Percentiles rank a stretch among this genome's conserved stretches.
Conservation (phyloP, 1,140 invertebrate species). For the Grapholita molesta region DNA sequence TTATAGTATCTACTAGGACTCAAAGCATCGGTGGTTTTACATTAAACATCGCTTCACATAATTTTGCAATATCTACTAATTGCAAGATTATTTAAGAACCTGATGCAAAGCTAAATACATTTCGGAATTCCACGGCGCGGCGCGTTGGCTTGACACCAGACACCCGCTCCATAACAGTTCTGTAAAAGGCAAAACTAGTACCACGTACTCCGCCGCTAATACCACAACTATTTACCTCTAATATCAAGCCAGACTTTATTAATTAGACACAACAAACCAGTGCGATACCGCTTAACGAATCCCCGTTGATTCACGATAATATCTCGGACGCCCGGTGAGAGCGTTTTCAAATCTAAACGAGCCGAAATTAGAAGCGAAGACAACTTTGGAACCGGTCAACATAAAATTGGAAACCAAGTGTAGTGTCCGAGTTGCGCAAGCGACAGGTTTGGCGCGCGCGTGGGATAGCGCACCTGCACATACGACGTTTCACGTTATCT, state of each 20-base stretch:
- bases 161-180: not conserved
- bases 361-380: slow-evolving; percentile 75
- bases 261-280: slow-evolving; percentile 10
- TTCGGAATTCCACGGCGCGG: not conserved
- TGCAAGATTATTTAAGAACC: not conserved
- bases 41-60: not conserved
- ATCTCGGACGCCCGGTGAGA: slow-evolving; percentile 10
- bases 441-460: slow-evolving; percentile 68
- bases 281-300: slow-evolving; percentile 3
- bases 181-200: slow-evolving; percentile 2
- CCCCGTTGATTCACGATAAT: slow-evolving; percentile 14
- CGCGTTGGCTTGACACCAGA: not conserved
- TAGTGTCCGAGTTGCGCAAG: slow-evolving; percentile 70
- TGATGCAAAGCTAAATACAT: not conserved
- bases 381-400: slow-evolving; percentile 75
- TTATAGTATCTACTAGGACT: no score
- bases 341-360: slow-evolving; percentile 72
- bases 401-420: slow-evolving; percentile 78
- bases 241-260: not conserved
- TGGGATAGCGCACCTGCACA: slow-evolving; percentile 46
- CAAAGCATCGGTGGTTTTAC: not conserved
- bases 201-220: not conserved
- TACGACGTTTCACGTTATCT: slow-evolving; percentile 35
- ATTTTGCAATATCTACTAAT: not conserved
- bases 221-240: not conserved